A percentile compares a stretch with the other conserved stretches of the same genome.
phyloP scores from a whole-genome alignment of 1,140 invertebrate species.

The Watersipora subatra region DNA sequence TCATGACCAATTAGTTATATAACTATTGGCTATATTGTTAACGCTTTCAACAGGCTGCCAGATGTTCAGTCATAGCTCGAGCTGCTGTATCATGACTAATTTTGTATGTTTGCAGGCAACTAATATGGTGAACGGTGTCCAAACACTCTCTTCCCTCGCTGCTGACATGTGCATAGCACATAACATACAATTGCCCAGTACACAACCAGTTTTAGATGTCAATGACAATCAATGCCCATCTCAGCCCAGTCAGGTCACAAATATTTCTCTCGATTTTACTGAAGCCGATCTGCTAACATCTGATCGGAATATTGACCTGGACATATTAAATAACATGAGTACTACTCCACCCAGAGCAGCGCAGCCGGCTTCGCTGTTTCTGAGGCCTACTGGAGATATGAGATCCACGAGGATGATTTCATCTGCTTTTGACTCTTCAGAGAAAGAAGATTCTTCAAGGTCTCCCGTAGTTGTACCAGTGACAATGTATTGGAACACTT shows the following conservation, averaged over 20 bases:
- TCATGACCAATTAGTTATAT: too few species aligned
- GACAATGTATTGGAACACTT: constrained; percentile 14
- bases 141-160: neutral
- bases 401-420: too few species aligned
- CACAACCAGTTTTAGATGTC: neutral
- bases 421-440: neutral
- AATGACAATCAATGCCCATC: neutral
- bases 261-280: neutral
- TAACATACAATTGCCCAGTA: neutral
- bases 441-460: neutral
- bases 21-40: too few species aligned
- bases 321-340: neutral
- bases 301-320: neutral
- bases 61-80: too few species aligned
- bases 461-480: constrained; percentile 4
- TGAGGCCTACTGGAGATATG: too few species aligned
- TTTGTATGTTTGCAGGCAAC: too few species aligned
- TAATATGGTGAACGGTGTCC: neutral
- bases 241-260: neutral
- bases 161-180: neutral
- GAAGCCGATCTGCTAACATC: neutral
- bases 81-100: too few species aligned
- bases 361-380: neutral
- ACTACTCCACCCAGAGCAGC: neutral
- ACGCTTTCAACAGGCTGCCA: too few species aligned